These are phyloP conservation scores for Heliocidaris tuberculata DNA, from an alignment of 35 echinoderm and acorn worm species.

Conservation along the genomic window DNA sequence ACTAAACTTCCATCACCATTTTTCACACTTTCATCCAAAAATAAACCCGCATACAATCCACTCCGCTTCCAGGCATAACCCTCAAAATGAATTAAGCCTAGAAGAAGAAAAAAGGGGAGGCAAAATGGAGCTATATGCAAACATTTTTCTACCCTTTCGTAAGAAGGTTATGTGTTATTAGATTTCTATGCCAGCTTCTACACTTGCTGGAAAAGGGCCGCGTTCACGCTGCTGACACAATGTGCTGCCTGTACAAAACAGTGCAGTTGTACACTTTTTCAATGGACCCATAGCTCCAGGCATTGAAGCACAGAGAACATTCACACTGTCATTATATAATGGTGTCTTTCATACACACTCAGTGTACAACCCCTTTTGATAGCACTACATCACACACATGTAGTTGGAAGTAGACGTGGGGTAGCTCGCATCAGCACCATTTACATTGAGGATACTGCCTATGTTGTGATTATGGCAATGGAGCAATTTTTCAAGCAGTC, in stretches of 20 bases:
- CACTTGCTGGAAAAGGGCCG: background rate
- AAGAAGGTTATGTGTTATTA: conserved; percentile 18
- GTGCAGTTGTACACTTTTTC: background rate
- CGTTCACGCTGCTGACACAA: background rate
- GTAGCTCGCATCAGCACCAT: background rate
- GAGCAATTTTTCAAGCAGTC: background rate
- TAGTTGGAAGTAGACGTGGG: background rate
- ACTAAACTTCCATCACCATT: background rate
- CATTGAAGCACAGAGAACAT: background rate
- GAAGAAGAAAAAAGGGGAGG: background rate
- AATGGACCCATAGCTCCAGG: background rate
- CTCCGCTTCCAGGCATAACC: background rate
- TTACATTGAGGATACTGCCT: background rate
- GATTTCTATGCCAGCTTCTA: background rate
- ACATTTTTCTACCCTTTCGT: conserved; percentile 20
- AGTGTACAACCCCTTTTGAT: background rate
- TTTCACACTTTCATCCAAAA: conserved; percentile 6
- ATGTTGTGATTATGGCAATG: background rate
- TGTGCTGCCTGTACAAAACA: background rate
- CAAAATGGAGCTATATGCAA: background rate
- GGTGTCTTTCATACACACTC: background rate
- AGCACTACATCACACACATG: background rate
- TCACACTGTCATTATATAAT: background rate
- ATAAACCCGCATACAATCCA: background rate
- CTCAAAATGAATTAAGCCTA: background rate